These are phyloP conservation scores for Salvelinus sp. DNA, from an alignment of 2,113 vertebrate species.

Conservation along the genomic window DNA sequence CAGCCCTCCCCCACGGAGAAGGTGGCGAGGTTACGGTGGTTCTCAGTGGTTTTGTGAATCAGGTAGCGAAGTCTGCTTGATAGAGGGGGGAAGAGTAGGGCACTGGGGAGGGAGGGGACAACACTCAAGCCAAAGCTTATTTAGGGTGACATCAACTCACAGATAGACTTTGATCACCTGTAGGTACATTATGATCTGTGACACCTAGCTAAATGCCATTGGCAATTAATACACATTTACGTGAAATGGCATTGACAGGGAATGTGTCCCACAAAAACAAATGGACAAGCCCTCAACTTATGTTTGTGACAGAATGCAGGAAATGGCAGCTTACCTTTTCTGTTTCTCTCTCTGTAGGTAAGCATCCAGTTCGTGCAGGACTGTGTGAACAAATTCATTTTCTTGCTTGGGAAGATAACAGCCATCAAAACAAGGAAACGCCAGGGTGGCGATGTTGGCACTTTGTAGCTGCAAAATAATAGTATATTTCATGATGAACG, in stretches of 20 bases:
- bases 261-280: no score
- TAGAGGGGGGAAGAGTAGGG: slow-evolving; percentile 90
- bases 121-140: not conserved
- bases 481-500: not conserved
- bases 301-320: no score
- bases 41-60: slow-evolving; percentile 84
- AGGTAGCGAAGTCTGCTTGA: slow-evolving; percentile 89
- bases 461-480: not conserved
- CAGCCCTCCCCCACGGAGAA: slow-evolving; percentile 91
- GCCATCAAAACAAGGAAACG: slow-evolving; percentile 63
- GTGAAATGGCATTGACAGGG: no score
- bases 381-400: slow-evolving; percentile 82
- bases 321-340: slow-evolving; percentile 67
- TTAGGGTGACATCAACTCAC: no score
- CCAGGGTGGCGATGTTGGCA: slow-evolving; percentile 70
- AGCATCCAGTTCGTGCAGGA: slow-evolving; percentile 81
- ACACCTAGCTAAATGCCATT: no score
- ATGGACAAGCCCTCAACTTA: no score
- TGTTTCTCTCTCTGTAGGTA: slow-evolving; percentile 75
- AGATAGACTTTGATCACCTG: no score
- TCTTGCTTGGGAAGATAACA: slow-evolving; percentile 79
- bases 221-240: no score
- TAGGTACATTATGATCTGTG: no score
- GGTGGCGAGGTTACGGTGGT: slow-evolving; percentile 78
- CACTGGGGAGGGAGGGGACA: slow-evolving; percentile 63